Evolutionary conservation across 1,140 invertebrate genomes (phyloP).

Genomic region (Drosophila tropicalis): DNA sequence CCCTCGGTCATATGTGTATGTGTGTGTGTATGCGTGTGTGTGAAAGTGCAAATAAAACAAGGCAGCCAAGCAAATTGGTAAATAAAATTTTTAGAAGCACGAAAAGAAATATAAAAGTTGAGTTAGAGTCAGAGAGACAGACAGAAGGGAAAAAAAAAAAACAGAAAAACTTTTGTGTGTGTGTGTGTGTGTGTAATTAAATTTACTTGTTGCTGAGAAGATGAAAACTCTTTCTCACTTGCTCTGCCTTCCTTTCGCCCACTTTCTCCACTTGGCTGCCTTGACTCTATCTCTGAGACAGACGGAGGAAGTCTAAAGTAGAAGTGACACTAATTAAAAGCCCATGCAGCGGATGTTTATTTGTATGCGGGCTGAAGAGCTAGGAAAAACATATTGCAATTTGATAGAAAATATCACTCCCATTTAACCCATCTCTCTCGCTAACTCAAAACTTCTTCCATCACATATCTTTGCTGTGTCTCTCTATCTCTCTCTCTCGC

Average conservation of each 20-base stretch:
- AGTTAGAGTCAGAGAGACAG: constrained; percentile 41
- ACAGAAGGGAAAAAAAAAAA: constrained; percentile 26
- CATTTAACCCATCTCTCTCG: background rate
- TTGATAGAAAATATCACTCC: constrained; percentile 46
- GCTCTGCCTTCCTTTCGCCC: background rate
- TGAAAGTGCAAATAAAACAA: constrained; percentile 10
- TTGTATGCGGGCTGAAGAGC: constrained; percentile 17
- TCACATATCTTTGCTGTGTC: background rate
- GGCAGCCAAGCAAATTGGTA: constrained; percentile 59
- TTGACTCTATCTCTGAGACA: constrained; percentile 25
- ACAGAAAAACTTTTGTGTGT: constrained; percentile 34
- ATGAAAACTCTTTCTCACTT: background rate
- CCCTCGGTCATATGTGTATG: constrained; percentile 51
- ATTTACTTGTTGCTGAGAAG: constrained; percentile 65
- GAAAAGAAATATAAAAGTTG: constrained; percentile 58
- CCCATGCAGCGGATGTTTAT: constrained; percentile 65
- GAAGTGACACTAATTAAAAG: constrained; percentile 73
- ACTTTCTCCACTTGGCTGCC: background rate
- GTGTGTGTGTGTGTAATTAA: constrained; percentile 59
- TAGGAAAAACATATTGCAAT: constrained; percentile 49
- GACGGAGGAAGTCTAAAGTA: constrained; percentile 38
- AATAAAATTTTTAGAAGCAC: constrained; percentile 66
- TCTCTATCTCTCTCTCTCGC: background rate
- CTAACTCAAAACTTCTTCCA: background rate
- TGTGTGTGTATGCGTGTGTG: constrained; percentile 30